Evolutionary conservation across 2,888 invertebrate species (phyloP).

Genomic region (Tinea pellionella): DNA sequence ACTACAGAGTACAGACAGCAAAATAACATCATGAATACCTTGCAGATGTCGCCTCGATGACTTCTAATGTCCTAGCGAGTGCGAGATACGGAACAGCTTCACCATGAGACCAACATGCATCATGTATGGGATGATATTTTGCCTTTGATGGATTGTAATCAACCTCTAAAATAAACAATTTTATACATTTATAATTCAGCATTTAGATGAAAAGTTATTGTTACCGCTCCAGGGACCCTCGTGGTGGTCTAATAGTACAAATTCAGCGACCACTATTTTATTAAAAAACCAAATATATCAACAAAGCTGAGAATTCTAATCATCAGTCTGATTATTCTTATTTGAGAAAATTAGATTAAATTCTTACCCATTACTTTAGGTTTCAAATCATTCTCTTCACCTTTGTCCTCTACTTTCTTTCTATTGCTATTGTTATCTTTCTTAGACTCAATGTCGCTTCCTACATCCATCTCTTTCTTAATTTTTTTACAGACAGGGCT

Average conservation of each 20-base stretch:
- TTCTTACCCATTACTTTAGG: constrained; percentile 19
- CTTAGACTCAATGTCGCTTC: constrained; percentile 18
- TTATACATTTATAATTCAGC: too few species aligned
- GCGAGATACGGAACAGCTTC: constrained; percentile 93
- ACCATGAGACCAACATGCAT: constrained; percentile 83
- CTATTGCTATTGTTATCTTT: constrained; percentile 3
- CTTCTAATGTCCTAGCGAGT: constrained; percentile 88
- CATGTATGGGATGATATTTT: constrained; percentile 84
- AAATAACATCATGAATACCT: too few species aligned
- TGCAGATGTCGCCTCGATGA: constrained; percentile 86
- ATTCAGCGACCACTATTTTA: too few species aligned
- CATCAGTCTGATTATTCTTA: too few species aligned
- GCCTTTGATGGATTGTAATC: constrained; percentile 77
- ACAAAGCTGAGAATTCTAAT: too few species aligned
- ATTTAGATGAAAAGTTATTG: too few species aligned
- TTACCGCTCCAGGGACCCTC: too few species aligned
- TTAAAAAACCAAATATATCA: too few species aligned
- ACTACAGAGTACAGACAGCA: too few species aligned
- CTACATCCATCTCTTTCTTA: constrained; percentile 17
- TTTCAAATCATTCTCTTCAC: neutral
- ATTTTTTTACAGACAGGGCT: constrained; percentile 15
- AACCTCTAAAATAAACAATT: constrained; percentile 23
- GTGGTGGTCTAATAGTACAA: too few species aligned
- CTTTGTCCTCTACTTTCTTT: neutral
- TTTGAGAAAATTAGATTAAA: too few species aligned